A percentile compares a stretch with the other conserved stretches of the same genome.
phyloP scores from a whole-genome alignment of 2,797 vertebrate genomes.

The Trematocara caparti region DNA sequence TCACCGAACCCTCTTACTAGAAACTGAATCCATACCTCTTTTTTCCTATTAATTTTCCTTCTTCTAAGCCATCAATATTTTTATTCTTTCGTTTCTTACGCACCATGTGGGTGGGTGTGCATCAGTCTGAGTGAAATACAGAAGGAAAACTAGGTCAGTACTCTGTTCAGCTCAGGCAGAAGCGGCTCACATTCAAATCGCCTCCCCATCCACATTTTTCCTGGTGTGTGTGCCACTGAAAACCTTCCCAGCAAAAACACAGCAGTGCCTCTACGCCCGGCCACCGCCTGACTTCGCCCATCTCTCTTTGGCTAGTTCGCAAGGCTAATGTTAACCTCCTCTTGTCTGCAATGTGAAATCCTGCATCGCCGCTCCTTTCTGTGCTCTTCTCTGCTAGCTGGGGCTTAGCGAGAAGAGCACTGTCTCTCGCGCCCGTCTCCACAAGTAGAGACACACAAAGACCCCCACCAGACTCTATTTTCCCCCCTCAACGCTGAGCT shows the following conservation, averaged over 20 bases:
- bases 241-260: slow-evolving; percentile 42
- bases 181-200: slow-evolving; percentile 66
- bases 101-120: slow-evolving; percentile 45
- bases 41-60: not conserved
- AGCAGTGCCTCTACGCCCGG: slow-evolving; percentile 11
- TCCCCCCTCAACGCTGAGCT: slow-evolving; percentile 69
- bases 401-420: slow-evolving; percentile 43
- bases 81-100: slow-evolving; percentile 45
- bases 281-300: not conserved
- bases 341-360: slow-evolving; percentile 15
- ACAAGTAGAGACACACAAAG: slow-evolving; percentile 75
- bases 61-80: slow-evolving; percentile 33
- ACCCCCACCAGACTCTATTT: slow-evolving; percentile 75
- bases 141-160: slow-evolving; percentile 77
- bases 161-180: slow-evolving; percentile 65
- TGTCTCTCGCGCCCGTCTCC: slow-evolving; percentile 60
- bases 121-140: slow-evolving; percentile 53
- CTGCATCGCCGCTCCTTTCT: not conserved
- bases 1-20: not conserved
- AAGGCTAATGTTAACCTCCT: slow-evolving; percentile 32
- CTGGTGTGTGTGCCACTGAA: slow-evolving; percentile 35
- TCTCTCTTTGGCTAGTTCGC: slow-evolving; percentile 9
- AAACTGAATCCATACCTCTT: not conserved
- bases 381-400: not conserved
- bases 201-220: slow-evolving; percentile 54